Evolutionary conservation across 2,888 invertebrate species (phyloP).

Genomic region (Agrypnus murinus): DNA sequence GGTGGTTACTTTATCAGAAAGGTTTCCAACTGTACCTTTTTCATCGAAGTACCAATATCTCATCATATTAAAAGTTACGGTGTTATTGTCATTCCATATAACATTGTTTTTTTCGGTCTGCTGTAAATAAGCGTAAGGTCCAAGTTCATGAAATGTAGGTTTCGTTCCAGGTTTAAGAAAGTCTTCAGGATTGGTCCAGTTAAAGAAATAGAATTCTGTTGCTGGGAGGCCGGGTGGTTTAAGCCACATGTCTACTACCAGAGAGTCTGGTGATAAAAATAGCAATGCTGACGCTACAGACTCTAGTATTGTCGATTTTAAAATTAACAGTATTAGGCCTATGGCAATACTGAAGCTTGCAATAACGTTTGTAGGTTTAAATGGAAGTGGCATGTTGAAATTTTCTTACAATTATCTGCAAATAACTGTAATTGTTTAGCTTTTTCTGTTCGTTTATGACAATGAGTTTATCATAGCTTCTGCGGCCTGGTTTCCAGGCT

Average conservation of each 20-base stretch:
- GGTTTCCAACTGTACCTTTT: constrained; percentile 78
- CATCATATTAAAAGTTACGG: constrained; percentile 81
- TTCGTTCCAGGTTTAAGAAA: constrained; percentile 73
- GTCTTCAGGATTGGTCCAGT: constrained; percentile 72
- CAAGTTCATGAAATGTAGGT: constrained; percentile 75
- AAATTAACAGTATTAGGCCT: constrained; percentile 11
- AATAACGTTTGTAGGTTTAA: no score
- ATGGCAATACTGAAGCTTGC: no score
- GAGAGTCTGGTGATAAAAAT: no score
- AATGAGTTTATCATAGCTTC: no score
- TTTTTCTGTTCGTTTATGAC: no score
- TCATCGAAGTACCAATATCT: constrained; percentile 82
- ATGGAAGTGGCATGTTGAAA: no score
- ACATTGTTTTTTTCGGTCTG: constrained; percentile 82
- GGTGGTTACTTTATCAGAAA: constrained; percentile 81
- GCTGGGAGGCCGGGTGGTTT: constrained; percentile 62
- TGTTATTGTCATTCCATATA: constrained; percentile 81
- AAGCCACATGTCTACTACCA: constrained; percentile 55
- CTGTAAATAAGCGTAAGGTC: constrained; percentile 81
- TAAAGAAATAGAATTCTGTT: constrained; percentile 67
- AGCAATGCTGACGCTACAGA: constrained; percentile 18
- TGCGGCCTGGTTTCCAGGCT: no score
- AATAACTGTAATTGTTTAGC: no score
- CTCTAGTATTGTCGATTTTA: constrained; percentile 22
- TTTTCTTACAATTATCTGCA: no score